Evolutionary conservation across 2,797 vertebrate species (phyloP), one percentile per base, ranked within the genome.

Genomic region (Galago senegalensis): DNA sequence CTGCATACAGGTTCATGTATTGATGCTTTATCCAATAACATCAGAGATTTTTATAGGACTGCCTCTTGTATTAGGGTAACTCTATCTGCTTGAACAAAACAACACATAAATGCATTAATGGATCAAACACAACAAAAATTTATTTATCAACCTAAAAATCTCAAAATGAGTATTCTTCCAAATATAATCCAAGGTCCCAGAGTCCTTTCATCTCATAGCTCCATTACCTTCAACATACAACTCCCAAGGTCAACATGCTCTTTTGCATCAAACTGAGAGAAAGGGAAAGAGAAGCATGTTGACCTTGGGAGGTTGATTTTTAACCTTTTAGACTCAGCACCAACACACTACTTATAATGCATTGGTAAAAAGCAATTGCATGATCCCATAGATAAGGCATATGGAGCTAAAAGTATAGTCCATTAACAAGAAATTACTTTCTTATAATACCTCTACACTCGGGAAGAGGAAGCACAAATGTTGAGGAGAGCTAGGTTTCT

Each of bases 221-320:
- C 7, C 10, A 5, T 11, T 49, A 4, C 75, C 60, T 76, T 89
- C 49, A 37, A 84, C 16, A 86, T 46, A 14, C 40, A 56, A n/a
- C 27, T 25, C 21, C 34, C 37, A 87, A 90, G 34, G 31, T 63
- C 69, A 69, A 16, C 60, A 49, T 58, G 3, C 27, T 56, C 27
- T 90, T 96, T 82, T 76, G 7, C 56, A 82, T 76, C 56, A 87
- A 87, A 77, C 29, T 76, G 76, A 86, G 56, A 76, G 31, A 82
- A 12, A 0, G 49, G 58, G 14, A 60, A 82, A 93, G 18, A 87
- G 25, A 76, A 11, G 3, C 1, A 83, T 43, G 40, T 43, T 43
- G 40, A 43, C 40, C 40, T 7, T 43, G 40, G 40, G 40, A 43
- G 40, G 40, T 43, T 43, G 40, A 43, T 43, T 92, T 86, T 81